These are phyloP conservation scores for Phataginus tricuspis DNA, from an alignment of 2,797 vertebrate genomes.

Conservation along the genomic window DNA sequence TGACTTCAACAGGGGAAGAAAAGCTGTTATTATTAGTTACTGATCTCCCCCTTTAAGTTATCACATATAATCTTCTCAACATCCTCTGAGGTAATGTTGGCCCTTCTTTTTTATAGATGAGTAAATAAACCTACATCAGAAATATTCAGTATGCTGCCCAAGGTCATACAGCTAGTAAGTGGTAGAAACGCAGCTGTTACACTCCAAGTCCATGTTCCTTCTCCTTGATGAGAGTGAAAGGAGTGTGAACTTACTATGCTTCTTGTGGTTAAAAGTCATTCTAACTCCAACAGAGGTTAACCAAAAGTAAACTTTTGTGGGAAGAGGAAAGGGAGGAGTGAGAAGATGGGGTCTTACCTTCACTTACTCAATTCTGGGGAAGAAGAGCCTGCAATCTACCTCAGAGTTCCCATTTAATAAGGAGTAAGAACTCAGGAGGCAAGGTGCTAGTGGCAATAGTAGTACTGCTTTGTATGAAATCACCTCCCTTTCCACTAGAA, in stretches of 20 bases:
- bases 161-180: background rate
- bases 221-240: background rate
- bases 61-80: background rate
- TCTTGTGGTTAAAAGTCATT: constrained; percentile 26
- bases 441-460: background rate
- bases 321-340: background rate
- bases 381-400: background rate
- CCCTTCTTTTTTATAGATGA: background rate
- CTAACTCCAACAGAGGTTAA: background rate
- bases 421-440: background rate
- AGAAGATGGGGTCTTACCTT: background rate
- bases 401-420: constrained; percentile 29
- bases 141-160: background rate
- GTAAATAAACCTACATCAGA: background rate
- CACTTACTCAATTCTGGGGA: background rate
- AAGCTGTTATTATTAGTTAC: background rate
- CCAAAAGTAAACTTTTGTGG: background rate
- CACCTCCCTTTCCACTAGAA: background rate
- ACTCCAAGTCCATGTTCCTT: background rate
- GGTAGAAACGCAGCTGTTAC: background rate
- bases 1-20: background rate
- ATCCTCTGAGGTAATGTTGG: background rate
- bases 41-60: background rate
- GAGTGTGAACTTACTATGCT: background rate
- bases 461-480: background rate